These are phyloP conservation scores for Ditylenchus weischeri DNA, from an alignment of 2,888 invertebrate genomes.

Conservation along the genomic window DNA sequence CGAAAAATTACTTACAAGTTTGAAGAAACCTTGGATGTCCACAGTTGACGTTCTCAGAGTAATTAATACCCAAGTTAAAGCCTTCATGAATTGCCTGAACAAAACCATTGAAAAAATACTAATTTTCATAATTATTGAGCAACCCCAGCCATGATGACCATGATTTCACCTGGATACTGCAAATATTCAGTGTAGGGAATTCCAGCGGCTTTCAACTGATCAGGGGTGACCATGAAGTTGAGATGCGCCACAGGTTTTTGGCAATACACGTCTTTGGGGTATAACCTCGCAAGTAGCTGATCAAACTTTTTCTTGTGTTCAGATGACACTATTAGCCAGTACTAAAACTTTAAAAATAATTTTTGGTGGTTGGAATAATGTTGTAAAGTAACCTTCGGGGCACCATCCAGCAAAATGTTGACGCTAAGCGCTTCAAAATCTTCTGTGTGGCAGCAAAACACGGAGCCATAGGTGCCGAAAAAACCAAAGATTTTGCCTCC, in stretches of 20 bases:
- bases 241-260: background rate
- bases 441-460: slow-evolving; percentile 5
- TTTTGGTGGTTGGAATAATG: too few relatives aligned
- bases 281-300: background rate
- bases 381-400: background rate
- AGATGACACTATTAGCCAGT: background rate
- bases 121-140: background rate
- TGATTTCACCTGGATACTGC: slow-evolving; percentile 3
- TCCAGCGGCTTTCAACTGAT: background rate
- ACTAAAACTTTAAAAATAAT: too few relatives aligned
- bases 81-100: background rate
- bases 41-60: slow-evolving; percentile 1
- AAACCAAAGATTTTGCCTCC: background rate
- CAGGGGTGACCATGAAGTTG: slow-evolving; percentile 1
- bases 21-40: background rate
- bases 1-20: too few relatives aligned
- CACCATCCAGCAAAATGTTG: slow-evolving; percentile 1
- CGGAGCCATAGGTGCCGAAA: background rate
- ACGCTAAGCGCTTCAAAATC: background rate
- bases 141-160: slow-evolving; percentile 4
- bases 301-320: background rate
- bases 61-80: background rate
- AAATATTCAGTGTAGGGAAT: background rate
- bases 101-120: background rate
- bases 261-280: background rate